Evolutionary conservation across 35 echinoderm and acorn worm species (phyloP).

Genomic region (Ptychodera flava): DNA sequence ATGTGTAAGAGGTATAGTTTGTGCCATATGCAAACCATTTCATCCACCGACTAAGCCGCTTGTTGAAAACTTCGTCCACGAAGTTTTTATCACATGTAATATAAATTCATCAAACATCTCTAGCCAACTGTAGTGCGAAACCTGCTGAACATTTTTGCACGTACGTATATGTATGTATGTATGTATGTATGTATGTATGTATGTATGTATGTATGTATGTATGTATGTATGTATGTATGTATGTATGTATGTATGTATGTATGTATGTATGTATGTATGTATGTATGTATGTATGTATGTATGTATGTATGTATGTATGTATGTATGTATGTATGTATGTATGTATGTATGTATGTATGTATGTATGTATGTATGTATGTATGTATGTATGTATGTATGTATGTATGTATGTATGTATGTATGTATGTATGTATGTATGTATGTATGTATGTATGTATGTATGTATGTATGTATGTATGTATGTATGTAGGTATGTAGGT

Average conservation of each 20-base stretch:
- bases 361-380: slow-evolving; percentile 2
- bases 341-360: slow-evolving; percentile 2
- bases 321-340: neutral
- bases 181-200: neutral
- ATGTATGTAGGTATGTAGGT: too few species aligned
- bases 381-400: neutral
- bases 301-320: neutral
- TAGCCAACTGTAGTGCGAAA: too few species aligned
- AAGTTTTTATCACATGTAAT: too few species aligned
- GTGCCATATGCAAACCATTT: too few species aligned
- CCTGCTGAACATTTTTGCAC: neutral
- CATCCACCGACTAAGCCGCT: too few species aligned
- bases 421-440: too few species aligned
- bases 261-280: neutral
- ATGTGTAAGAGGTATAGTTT: too few species aligned
- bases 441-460: too few species aligned
- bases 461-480: too few species aligned
- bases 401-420: too few species aligned
- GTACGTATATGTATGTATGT: neutral
- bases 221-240: neutral
- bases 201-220: neutral
- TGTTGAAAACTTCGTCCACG: too few species aligned
- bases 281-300: neutral
- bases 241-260: neutral
- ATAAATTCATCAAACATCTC: too few species aligned